Conservation (phyloP, 2,797 vertebrate species). For the Phalanger gymnotis region DNA sequence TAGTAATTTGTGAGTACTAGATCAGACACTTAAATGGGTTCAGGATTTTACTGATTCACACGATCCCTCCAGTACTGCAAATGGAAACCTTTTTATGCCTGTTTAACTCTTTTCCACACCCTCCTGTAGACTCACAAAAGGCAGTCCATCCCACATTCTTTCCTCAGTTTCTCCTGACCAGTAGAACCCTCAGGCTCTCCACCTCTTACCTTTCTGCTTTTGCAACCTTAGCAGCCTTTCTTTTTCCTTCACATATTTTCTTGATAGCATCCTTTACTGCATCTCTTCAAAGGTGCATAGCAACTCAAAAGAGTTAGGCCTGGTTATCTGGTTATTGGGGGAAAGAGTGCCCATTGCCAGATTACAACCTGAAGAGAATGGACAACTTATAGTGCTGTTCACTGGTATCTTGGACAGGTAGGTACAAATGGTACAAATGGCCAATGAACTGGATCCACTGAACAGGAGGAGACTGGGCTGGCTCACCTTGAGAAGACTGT, state of each 20-base stretch:
- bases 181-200: neutral
- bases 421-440: neutral
- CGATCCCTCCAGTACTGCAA: neutral
- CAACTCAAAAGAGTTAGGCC: neutral
- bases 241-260: neutral
- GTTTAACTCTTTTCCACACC: neutral
- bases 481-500: neutral
- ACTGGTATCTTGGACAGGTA: neutral
- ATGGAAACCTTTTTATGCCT: neutral
- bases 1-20: neutral
- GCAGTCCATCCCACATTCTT: neutral
- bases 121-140: neutral
- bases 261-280: neutral
- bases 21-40: neutral
- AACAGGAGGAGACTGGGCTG: neutral
- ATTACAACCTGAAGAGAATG: neutral
- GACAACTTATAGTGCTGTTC: neutral
- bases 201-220: neutral
- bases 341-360: too few species aligned
- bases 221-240: neutral
- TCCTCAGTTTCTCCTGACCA: neutral
- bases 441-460: neutral
- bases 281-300: neutral
- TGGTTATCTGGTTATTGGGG: too few species aligned
- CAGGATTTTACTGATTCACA: neutral